These are phyloP conservation scores for Tachypleus tridentatus DNA, from an alignment of 1,140 invertebrate genomes.

Conservation along the genomic window DNA sequence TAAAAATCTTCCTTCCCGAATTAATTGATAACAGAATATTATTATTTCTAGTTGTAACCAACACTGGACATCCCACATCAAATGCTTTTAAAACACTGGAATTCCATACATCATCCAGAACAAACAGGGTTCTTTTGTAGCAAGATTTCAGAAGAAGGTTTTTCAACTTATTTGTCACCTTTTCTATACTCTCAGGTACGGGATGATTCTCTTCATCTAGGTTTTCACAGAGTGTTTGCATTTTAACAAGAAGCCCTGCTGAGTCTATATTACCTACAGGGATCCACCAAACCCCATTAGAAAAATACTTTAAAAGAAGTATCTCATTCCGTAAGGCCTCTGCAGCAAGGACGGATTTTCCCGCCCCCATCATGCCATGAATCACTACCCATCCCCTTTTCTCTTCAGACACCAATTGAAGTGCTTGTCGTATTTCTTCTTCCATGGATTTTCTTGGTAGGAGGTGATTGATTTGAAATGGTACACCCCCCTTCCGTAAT, in stretches of 20 bases:
- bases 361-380: conserved; percentile 53
- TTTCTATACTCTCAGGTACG: neutral
- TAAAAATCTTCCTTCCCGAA: conserved; percentile 36
- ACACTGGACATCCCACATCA: conserved; percentile 49
- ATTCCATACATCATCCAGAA: conserved; percentile 50
- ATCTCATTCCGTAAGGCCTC: conserved; percentile 42
- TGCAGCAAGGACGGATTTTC: conserved; percentile 49
- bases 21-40: neutral
- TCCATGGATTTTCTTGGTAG: neutral
- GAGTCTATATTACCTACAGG: conserved; percentile 25
- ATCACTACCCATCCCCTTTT: conserved; percentile 38
- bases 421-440: neutral
- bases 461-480: neutral
- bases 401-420: neutral
- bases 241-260: conserved; percentile 25
- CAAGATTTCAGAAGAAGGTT: conserved; percentile 25
- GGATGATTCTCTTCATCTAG: conserved; percentile 13
- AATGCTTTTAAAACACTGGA: conserved; percentile 46
- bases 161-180: conserved; percentile 7
- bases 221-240: conserved; percentile 26
- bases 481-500: neutral
- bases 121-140: conserved; percentile 38
- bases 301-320: conserved; percentile 32
- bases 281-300: conserved; percentile 28
- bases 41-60: conserved; percentile 48